Percentiles rank a stretch among this genome's conserved stretches.
Evolutionary conservation across 2,113 vertebrate genomes (phyloP).

Genomic region (Neolamprologus fasciatus): DNA sequence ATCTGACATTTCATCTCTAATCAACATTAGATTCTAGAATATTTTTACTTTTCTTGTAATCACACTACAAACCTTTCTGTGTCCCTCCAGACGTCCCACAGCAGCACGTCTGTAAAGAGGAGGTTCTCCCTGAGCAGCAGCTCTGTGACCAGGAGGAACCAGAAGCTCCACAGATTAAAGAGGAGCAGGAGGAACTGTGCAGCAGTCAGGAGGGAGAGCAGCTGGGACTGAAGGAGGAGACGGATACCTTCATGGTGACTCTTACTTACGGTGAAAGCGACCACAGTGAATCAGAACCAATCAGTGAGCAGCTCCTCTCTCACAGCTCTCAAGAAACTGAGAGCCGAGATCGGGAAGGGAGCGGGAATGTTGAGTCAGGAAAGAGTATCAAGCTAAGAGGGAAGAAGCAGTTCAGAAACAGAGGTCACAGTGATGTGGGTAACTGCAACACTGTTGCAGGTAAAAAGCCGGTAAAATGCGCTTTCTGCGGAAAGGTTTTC

Average conservation of each 20-base stretch:
- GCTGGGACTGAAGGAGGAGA: not conserved
- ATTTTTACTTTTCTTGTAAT: not conserved
- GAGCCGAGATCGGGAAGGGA: not conserved
- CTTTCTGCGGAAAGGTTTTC: not conserved
- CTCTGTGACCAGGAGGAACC: not conserved
- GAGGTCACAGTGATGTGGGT: not conserved
- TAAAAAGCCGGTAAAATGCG: not conserved
- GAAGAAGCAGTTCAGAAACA: not conserved
- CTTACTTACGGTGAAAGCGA: not conserved
- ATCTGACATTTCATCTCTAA: not conserved
- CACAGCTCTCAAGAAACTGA: not conserved
- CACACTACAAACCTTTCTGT: not conserved
- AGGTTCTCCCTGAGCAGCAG: not conserved
- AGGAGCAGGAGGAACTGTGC: accelerated
- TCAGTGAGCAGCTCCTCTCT: not conserved
- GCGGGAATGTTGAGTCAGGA: not conserved
- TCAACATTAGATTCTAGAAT: not conserved
- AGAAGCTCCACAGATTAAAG: not conserved
- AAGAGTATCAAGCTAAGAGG: not conserved
- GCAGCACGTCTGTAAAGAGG: not conserved
- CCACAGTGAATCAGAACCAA: not conserved
- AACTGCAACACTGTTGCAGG: not conserved
- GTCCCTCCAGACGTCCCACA: not conserved
- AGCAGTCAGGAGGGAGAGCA: not conserved
- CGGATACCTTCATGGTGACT: accelerated